Evolutionary conservation across 2,888 invertebrate species (phyloP), one percentile per base, ranked within the genome.

Genomic region (Mythimna loreyi): DNA sequence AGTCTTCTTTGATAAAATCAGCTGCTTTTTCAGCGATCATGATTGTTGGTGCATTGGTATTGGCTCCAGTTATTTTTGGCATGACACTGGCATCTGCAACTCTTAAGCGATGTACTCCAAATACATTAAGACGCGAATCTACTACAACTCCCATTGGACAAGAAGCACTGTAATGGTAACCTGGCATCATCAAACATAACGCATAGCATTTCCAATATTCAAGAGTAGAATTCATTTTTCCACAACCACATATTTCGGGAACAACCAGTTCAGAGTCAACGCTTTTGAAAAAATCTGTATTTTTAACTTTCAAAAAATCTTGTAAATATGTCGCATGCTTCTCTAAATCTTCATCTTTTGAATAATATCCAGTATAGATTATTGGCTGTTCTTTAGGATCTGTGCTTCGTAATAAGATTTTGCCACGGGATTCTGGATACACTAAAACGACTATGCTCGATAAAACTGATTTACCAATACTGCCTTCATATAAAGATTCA

Each of bases 61-160:
- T 98, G 0, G 97, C 97, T 79, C 97, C 97, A 2, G 97, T 93
- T 0, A 76, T 58, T 16, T 33, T 25, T 9, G 98, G 98, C 97
- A 98, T 98, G 21, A 98, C 96, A 50, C 97, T 97, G 0, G 97
- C 97, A 87, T 98, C 97, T 0, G 96, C 96, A 0, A 97, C 97
- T 43, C 98, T 92, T 1, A 98, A 90, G 8, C 96, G 96, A 9
- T 93, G 86, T 0, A 97, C 93, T 0, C 97, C 97, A 59, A 96
- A 94, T 0, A 98, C 97, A 58, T 93, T 94, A 3, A 98, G 89
- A 50, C 96, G 87, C 0, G 96, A 94, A 89, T 97, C 97, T 0
- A 97, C 97, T 1, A 98, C 97, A 0, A 97, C 96, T 0, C 97
- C 98, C 97, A 98, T 97, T 87, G 97, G 97, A 68, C 97, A 96